Evolutionary conservation across 2,888 invertebrate species (phyloP), one percentile per base, ranked within the genome.

Genomic region (Syritta pipiens): DNA sequence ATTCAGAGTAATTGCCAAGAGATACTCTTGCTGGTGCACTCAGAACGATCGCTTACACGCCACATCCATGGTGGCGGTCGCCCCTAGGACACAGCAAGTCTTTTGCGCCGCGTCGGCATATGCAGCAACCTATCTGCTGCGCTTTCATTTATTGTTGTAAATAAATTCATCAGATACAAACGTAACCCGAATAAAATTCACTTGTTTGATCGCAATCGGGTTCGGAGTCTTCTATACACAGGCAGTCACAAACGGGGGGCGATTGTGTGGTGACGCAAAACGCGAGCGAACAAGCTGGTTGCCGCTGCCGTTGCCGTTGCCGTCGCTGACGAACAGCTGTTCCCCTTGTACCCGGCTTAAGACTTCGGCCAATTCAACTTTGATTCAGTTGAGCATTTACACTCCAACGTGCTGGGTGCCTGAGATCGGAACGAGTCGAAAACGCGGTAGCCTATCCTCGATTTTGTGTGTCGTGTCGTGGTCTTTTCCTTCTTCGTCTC

Each of bases 321-420:
- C n/a, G n/a, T n/a, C n/a, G n/a, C 37, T 17, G 37, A 37, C 37
- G 19, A 37, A 37, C 37, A 37, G 37, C 37, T 37, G 37, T 37
- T 37, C n/a, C n/a, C n/a, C n/a, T n/a, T n/a, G n/a, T n/a, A n/a
- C n/a, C 60, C 72, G 79, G 72, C 72, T 79, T 79, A 72, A 67
- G 74, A 74, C 67, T 68, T 49, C 46, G 62, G 65, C 67, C 62
- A 79, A 74, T 68, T 74, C 62, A 14, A 57, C 67, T 68, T 57
- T 67, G 74, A 74, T 79, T 79, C 74, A 79, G 79, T 79, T 74
- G 62, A 79, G 74, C 60, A 67, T 68, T 79, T 62, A 79, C 74
- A 79, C 74, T 74, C 79, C 32, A 68, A 67, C 79, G 79, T 42
- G 79, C 42, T 79, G 74, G 74, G 79, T 79, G 79, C 57, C 65